phyloP scores from a whole-genome alignment of 2,113 vertebrate genomes.

The Amblyopsis rosae region DNA sequence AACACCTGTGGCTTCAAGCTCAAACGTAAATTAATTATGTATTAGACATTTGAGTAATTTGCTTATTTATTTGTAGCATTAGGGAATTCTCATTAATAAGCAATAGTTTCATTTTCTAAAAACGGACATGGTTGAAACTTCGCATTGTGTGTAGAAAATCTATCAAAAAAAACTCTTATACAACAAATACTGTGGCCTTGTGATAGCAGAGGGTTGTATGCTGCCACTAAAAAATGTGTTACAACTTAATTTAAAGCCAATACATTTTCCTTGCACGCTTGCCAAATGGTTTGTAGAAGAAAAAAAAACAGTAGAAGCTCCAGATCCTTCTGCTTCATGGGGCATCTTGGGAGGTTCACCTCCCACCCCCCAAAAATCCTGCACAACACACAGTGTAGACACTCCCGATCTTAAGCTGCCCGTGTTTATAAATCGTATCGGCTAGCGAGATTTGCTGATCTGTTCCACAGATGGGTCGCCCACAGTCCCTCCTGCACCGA shows the following conservation, averaged over 20 bases:
- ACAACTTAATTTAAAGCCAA: not conserved
- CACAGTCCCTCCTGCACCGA: constrained; percentile 5
- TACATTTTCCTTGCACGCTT: not conserved
- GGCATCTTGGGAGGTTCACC: not conserved
- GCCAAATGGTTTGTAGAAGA: not conserved
- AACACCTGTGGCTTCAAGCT: not conserved
- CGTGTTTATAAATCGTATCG: constrained; percentile 37
- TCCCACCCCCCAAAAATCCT: not conserved
- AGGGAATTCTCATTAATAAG: too few relatives aligned
- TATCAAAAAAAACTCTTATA: constrained; percentile 1
- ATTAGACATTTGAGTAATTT: too few relatives aligned
- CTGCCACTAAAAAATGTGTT: not conserved
- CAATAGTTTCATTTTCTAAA: too few relatives aligned
- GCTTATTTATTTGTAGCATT: too few relatives aligned
- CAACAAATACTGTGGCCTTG: constrained; percentile 16
- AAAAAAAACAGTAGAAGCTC: not conserved
- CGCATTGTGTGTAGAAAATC: too few relatives aligned
- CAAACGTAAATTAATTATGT: not conserved
- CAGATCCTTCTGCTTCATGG: not conserved
- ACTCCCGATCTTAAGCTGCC: constrained; percentile 8
- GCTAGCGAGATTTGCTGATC: constrained; percentile 33
- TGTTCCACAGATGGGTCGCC: constrained; percentile 48
- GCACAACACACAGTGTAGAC: not conserved
- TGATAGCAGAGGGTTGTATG: not conserved
- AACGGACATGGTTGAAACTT: too few relatives aligned